phyloP scores from a whole-genome alignment of 2,797 vertebrate species.

The Hephaestus fuliginosus region DNA sequence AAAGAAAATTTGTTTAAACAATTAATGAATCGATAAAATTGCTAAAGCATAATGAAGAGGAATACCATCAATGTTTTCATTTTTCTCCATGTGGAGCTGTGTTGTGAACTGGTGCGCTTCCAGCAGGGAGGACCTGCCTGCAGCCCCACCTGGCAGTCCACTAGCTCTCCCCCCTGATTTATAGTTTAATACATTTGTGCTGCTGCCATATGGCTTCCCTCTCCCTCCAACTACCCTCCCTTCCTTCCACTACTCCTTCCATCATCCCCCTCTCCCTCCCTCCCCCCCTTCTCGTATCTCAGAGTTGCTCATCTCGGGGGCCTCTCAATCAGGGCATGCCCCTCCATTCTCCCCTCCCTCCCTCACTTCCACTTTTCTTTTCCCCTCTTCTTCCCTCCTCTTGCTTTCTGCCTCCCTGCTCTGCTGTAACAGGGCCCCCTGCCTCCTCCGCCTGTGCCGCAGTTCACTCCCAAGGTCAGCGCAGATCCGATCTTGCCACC shows the following conservation, averaged over 20 bases:
- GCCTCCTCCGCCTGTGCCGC: slow-evolving; percentile 57
- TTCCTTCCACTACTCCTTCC: slow-evolving; percentile 50
- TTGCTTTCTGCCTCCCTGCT: slow-evolving; percentile 35
- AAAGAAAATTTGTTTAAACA: neutral
- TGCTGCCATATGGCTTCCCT: slow-evolving; percentile 83
- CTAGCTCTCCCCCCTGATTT: slow-evolving; percentile 78
- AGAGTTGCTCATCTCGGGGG: slow-evolving; percentile 77
- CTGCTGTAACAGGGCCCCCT: slow-evolving; percentile 60
- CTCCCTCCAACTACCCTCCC: slow-evolving; percentile 38
- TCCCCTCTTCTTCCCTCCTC: slow-evolving; percentile 29
- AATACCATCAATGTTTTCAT: slow-evolving; percentile 21
- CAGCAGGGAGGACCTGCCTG: slow-evolving; percentile 67
- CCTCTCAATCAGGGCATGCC: slow-evolving; percentile 77
- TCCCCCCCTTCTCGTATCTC: slow-evolving; percentile 68
- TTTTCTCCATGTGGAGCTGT: slow-evolving; percentile 25
- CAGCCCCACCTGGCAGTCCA: slow-evolving; percentile 76
- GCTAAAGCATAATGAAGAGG: slow-evolving; percentile 12
- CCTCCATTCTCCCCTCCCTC: slow-evolving; percentile 49
- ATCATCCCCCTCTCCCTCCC: slow-evolving; percentile 50
- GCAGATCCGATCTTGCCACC: slow-evolving; percentile 87
- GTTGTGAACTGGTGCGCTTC: slow-evolving; percentile 41
- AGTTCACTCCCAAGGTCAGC: slow-evolving; percentile 89
- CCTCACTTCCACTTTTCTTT: slow-evolving; percentile 43
- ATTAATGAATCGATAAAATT: neutral
- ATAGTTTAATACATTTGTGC: slow-evolving; percentile 86